Conservation (phyloP, 2,888 invertebrate species). For the Ochropleura plecta region DNA sequence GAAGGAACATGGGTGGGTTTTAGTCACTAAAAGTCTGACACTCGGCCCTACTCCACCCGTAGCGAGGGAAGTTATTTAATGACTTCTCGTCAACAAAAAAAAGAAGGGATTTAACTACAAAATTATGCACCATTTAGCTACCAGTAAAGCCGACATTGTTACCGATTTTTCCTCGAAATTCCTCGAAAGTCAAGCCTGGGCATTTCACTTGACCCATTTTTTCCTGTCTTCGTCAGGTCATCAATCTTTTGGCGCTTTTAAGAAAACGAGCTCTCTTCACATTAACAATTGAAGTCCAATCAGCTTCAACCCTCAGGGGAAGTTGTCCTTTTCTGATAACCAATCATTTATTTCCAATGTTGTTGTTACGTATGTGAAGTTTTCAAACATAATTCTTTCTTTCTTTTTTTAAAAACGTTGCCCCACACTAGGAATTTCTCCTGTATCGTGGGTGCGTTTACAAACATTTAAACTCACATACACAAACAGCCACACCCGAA, state of each 20-base stretch:
- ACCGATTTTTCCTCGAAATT: conserved; percentile 12
- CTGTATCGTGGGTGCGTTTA: too few species aligned
- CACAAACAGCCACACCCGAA: too few species aligned
- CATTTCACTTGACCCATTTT: conserved; percentile 54
- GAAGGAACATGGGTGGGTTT: too few species aligned
- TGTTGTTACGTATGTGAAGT: neutral
- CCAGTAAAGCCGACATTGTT: conserved; percentile 14
- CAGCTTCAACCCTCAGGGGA: conserved; percentile 28
- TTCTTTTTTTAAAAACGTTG: too few species aligned
- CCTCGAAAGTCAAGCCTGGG: conserved; percentile 7
- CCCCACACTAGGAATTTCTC: too few species aligned
- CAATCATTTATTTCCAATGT: conserved; percentile 33
- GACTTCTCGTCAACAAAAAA: too few species aligned
- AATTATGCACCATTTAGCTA: neutral
- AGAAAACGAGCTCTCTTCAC: conserved; percentile 46
- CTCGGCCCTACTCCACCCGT: too few species aligned
- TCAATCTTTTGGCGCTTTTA: conserved; percentile 56
- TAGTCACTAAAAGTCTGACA: too few species aligned
- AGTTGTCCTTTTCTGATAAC: conserved; percentile 25
- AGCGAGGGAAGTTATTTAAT: too few species aligned
- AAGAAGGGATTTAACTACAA: neutral
- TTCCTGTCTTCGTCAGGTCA: conserved; percentile 38
- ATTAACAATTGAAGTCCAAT: conserved; percentile 61
- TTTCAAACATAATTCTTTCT: neutral
- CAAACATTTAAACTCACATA: too few species aligned